Base-by-base conservation (phyloP, 1,140 invertebrate genomes). In the Dreissena rostriformis region DNA sequence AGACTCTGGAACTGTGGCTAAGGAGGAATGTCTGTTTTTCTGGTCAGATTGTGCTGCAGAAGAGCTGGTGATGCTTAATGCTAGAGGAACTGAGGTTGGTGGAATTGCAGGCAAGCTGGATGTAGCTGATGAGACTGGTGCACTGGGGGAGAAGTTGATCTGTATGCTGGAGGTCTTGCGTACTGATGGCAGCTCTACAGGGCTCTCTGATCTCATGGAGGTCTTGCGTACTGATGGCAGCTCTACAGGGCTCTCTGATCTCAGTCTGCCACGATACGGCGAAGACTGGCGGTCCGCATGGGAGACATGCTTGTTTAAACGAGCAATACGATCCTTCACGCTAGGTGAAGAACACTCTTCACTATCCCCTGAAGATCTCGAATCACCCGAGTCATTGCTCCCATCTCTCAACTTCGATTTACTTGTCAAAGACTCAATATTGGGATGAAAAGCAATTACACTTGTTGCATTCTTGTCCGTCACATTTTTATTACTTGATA, bases 311-410 rank as follows among this genome's bases (percentile, higher is more conserved):
- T 76, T 75, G 68, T 83, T 83, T 1, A 83, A 53, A 61, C 66
- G 55, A 29, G 81, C 81, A 51, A 83, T 83, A 49, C 81, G 66
- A 39, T 83, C 81, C 55, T 83, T 83, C 8, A 83, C 81, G 75
- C 81, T 83, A 22, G 81, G 81, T 17, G 81, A 83, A 15, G 81
- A 29, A 66, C 79, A 73, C 12, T 66, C 57, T 10, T 76, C 81
- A 12, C 70, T 73, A 28, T 83, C 73, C 2, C 39, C 39, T 2
- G 39, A 39, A 39, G 39, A 39, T 8, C 39, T 39, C 8, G 39
- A 39, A 39, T 39, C 39, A 39, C 39, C 2, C 2, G 39, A 39
- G 39, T 39, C 39, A 39, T 39, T 39, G 39, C 39, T 39, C 39
- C 39, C 39, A 39, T 39, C 39, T 8, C 2, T 2, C 39, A 39